Conservation (phyloP, 2,888 invertebrate genomes). For the Dendrolimus houi region DNA sequence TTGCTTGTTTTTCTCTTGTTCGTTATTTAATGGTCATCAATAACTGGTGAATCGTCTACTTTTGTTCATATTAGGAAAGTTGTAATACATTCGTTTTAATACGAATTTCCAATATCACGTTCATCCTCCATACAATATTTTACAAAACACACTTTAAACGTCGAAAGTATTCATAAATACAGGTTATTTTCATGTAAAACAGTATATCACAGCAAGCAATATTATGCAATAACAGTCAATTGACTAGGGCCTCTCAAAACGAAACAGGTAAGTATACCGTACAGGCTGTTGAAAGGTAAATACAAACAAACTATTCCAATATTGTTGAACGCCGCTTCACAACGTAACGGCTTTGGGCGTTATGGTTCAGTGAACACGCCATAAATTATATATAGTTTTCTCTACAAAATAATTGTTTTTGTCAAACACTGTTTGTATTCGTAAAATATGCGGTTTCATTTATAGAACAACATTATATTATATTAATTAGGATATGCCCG, state of each 20-base stretch:
- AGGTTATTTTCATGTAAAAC: no score
- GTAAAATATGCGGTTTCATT: constrained; percentile 16
- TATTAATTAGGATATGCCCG: neutral
- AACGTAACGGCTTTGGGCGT: constrained; percentile 33
- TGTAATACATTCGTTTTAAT: no score
- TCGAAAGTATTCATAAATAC: no score
- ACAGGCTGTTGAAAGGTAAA: constrained; percentile 43
- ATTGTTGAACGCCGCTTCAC: constrained; percentile 41
- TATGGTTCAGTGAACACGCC: constrained; percentile 40
- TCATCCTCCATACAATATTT: no score
- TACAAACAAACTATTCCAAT: constrained; percentile 54
- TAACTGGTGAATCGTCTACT: no score
- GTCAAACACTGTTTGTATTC: constrained; percentile 11
- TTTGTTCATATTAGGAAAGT: no score
- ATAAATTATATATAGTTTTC: constrained; percentile 44
- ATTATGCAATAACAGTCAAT: constrained; percentile 15
- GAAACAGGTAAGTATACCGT: constrained; percentile 27
- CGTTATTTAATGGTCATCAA: no score
- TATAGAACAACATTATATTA: constrained; percentile 15
- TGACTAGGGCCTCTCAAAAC: constrained; percentile 20
- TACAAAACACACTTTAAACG: no score
- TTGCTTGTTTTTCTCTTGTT: no score
- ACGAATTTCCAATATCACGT: no score
- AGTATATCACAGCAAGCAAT: constrained; percentile 5
- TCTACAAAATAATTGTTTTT: constrained; percentile 28